phyloP scores from a whole-genome alignment of 2,888 invertebrate species.

The Agonopterix arenella region DNA sequence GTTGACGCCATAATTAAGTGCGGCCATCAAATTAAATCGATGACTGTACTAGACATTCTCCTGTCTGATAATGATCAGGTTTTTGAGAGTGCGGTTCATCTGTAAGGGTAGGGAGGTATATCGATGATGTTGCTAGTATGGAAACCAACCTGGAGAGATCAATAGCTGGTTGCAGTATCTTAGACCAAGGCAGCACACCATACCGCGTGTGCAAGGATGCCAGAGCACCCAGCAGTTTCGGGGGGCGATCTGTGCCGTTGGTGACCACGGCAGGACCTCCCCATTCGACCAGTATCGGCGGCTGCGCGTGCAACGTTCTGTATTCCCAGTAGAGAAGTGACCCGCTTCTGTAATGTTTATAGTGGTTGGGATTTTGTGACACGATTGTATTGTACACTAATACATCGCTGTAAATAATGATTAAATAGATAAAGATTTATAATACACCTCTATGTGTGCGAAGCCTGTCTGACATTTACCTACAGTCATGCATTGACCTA shows the following conservation, averaged over 20 bases:
- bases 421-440: no score
- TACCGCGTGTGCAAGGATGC: conserved; percentile 43
- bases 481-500: no score
- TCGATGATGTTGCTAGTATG: conserved; percentile 30
- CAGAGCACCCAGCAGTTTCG: conserved; percentile 49
- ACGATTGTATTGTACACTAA: no score
- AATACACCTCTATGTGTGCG: no score
- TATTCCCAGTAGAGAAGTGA: conserved; percentile 85
- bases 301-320: conserved; percentile 49
- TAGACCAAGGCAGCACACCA: conserved; percentile 49
- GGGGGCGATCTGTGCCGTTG: conserved; percentile 19
- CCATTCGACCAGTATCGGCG: conserved; percentile 71
- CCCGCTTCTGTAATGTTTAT: conserved; percentile 78
- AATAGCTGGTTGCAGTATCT: conserved; percentile 31
- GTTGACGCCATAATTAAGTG: no score
- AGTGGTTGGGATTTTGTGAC: no score
- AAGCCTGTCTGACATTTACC: no score
- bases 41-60: no score
- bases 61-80: no score
- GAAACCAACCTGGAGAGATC: conserved; percentile 11
- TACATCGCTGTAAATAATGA: no score
- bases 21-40: no score
- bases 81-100: no score
- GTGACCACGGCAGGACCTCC: conserved; percentile 20
- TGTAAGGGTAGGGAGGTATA: conserved; percentile 21